Percentiles rank a stretch among this genome's conserved stretches.
phyloP scores from a whole-genome alignment of 2,113 vertebrate species.

The Amphiprion ocellaris region DNA sequence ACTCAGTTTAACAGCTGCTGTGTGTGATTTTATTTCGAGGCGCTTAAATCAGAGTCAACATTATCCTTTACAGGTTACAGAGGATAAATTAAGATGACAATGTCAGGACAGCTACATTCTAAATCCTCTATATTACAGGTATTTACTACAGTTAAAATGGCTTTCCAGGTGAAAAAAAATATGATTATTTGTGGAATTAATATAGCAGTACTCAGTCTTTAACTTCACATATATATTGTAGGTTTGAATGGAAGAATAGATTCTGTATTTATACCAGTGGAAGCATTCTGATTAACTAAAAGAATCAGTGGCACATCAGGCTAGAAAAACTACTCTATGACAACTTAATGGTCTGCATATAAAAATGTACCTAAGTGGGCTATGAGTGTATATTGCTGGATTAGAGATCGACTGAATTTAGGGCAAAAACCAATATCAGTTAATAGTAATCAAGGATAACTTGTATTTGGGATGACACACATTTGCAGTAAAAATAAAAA shows the following conservation, averaged over 20 bases:
- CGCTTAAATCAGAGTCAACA: slow-evolving; percentile 1
- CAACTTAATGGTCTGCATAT: not conserved
- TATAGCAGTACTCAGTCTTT: not conserved
- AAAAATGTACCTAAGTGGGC: not conserved
- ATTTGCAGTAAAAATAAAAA: too few relatives aligned
- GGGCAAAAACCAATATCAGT: too few relatives aligned
- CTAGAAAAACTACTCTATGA: too few relatives aligned
- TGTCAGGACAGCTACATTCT: not conserved
- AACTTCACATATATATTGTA: not conserved
- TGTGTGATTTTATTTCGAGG: slow-evolving; percentile 16
- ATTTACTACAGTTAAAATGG: not conserved
- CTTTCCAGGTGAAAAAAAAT: too few relatives aligned
- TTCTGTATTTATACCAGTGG: not conserved
- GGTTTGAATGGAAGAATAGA: not conserved
- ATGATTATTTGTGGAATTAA: too few relatives aligned
- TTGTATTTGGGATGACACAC: too few relatives aligned
- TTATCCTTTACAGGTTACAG: not conserved
- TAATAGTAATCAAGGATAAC: too few relatives aligned
- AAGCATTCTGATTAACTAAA: not conserved
- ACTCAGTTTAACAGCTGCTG: not conserved
- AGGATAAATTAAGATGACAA: not conserved
- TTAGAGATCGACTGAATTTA: not conserved
- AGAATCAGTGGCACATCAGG: not conserved
- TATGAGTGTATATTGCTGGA: not conserved
- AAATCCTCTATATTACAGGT: not conserved